Conservation (phyloP, 2,888 invertebrate species). For the Silvanus unidentatus region DNA sequence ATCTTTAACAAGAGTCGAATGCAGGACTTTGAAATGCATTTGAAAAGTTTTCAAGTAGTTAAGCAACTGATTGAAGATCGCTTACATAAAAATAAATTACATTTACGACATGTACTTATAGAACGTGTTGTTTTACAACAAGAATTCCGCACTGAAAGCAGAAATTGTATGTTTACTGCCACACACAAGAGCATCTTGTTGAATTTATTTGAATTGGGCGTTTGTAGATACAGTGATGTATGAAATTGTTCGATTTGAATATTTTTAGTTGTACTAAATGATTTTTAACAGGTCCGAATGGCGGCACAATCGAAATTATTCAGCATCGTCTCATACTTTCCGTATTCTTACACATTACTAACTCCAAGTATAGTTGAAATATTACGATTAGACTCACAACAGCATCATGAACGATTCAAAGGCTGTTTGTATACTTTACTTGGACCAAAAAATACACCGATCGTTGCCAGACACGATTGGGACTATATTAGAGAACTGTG, state of each 20-base stretch:
- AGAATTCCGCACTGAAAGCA: conserved; percentile 49
- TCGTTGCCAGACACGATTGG: conserved; percentile 74
- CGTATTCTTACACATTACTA: conserved; percentile 64
- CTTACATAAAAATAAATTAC: conserved; percentile 55
- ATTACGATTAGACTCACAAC: conserved; percentile 54
- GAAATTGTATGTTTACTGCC: conserved; percentile 51
- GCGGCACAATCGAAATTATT: conserved; percentile 63
- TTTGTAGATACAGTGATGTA: conserved; percentile 64
- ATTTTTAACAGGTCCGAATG: conserved; percentile 53
- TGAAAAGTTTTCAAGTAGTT: conserved; percentile 60
- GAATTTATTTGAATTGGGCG: conserved; percentile 57
- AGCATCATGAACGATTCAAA: conserved; percentile 65
- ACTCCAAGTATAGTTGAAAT: conserved; percentile 58
- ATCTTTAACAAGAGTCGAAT: conserved; percentile 53
- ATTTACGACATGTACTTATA: conserved; percentile 58
- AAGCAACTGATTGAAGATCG: conserved; percentile 60
- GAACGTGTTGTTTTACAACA: conserved; percentile 65
- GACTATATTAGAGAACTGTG: conserved; percentile 63
- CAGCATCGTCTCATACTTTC: conserved; percentile 57
- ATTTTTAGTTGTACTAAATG: not conserved
- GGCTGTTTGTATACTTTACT: conserved; percentile 73
- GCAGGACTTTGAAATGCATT: conserved; percentile 57
- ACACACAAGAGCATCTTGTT: conserved; percentile 57
- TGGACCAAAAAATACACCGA: conserved; percentile 58
- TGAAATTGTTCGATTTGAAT: conserved; percentile 14